These are phyloP conservation scores for Diarsia brunnea DNA, from an alignment of 2,888 invertebrate species.

Conservation along the genomic window DNA sequence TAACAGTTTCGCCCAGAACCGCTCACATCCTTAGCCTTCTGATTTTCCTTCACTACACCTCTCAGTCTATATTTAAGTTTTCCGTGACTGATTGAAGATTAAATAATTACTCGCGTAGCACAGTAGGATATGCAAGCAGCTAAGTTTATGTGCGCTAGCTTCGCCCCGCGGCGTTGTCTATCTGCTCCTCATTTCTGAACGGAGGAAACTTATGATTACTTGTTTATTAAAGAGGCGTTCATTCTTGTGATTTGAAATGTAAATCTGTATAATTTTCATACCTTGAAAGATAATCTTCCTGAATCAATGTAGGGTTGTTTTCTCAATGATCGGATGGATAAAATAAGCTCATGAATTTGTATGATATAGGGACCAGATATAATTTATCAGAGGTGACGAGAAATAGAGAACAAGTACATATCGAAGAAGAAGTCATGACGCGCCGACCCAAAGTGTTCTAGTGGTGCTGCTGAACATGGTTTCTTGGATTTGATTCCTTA, in stretches of 20 bases:
- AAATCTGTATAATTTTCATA: constrained; percentile 5
- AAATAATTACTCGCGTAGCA: constrained; percentile 62
- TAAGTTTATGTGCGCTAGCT: constrained; percentile 32
- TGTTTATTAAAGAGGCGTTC: constrained; percentile 4
- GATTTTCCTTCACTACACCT: not conserved
- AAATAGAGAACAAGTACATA: not conserved
- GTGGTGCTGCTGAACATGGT: no score
- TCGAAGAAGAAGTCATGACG: not conserved
- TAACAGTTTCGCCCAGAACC: not conserved
- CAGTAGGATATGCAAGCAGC: constrained; percentile 51
- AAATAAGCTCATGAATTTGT: not conserved
- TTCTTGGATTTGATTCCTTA: no score
- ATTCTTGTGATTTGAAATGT: constrained; percentile 4
- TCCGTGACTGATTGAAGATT: constrained; percentile 65
- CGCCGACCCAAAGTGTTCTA: not conserved
- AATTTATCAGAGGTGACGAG: not conserved
- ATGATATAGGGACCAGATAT: no score
- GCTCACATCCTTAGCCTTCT: constrained; percentile 33
- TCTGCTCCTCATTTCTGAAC: constrained; percentile 14
- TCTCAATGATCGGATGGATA: not conserved
- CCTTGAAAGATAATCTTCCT: not conserved
- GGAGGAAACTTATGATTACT: constrained; percentile 13
- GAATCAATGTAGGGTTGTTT: not conserved
- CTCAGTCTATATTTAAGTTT: constrained; percentile 49
- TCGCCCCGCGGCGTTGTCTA: constrained; percentile 36